Evolutionary conservation across 2,888 invertebrate species (phyloP).

Genomic region (Rhogogaster chlorosoma): DNA sequence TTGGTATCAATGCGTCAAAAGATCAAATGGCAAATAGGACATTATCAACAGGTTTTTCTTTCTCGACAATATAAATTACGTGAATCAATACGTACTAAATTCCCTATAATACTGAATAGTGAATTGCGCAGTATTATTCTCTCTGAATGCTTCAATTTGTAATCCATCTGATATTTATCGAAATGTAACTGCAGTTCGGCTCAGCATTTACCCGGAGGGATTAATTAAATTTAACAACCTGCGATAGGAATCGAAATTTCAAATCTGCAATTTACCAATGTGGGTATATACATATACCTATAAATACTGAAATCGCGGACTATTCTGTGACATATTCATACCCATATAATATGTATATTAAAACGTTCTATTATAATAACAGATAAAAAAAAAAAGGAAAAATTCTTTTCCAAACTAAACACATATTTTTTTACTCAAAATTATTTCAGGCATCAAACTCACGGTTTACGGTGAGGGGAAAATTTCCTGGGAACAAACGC

Average conservation of each 20-base stretch:
- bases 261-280: neutral
- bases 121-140: neutral
- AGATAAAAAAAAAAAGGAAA: neutral
- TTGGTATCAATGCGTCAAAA: no score
- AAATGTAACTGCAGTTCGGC: neutral
- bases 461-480: neutral
- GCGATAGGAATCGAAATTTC: neutral
- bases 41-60: neutral
- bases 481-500: neutral
- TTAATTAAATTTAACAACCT: neutral
- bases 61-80: neutral
- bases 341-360: neutral
- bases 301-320: neutral
- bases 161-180: neutral
- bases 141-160: neutral
- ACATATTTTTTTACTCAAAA: neutral
- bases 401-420: neutral
- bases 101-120: neutral
- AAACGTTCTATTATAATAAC: neutral
- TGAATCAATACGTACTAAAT: no score
- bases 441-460: slow-evolving; percentile 15
- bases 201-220: neutral
- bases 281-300: neutral
- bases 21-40: neutral
- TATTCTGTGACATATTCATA: neutral